Evolutionary conservation across 2,797 vertebrate genomes (phyloP).

Genomic region (Dicrostonyx torquatus): DNA sequence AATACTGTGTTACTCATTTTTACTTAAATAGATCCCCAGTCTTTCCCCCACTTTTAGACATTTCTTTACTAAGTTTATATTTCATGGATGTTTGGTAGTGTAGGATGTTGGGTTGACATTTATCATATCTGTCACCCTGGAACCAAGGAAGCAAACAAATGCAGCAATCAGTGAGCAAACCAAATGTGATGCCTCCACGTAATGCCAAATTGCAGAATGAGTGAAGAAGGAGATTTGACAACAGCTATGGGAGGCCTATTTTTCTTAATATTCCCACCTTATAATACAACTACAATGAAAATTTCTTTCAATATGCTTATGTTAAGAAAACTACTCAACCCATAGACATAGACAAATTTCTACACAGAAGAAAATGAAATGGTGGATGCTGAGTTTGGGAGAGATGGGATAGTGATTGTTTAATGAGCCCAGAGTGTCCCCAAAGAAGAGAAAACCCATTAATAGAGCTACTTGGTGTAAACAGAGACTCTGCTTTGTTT

Average conservation of each 20-base stretch:
- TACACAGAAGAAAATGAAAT: not conserved
- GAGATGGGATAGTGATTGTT: not conserved
- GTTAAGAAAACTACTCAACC: not conserved
- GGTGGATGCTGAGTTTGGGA: not conserved
- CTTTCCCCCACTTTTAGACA: not conserved
- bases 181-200: not conserved
- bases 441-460: not conserved
- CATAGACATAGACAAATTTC: not conserved
- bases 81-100: not conserved
- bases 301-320: not conserved
- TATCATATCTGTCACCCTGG: not conserved
- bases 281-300: not conserved
- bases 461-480: not conserved
- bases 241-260: not conserved
- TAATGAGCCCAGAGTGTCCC: not conserved
- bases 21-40: not conserved
- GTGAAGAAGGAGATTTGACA: not conserved
- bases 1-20: not conserved
- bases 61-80: not conserved
- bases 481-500: no score
- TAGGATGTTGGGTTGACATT: not conserved
- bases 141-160: not conserved
- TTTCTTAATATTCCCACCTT: not conserved
- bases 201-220: not conserved
- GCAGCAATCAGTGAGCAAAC: not conserved